Percentiles rank a stretch among this genome's conserved stretches.
Conservation (phyloP, 2,113 vertebrate genomes). For the Balaeniceps rex region DNA sequence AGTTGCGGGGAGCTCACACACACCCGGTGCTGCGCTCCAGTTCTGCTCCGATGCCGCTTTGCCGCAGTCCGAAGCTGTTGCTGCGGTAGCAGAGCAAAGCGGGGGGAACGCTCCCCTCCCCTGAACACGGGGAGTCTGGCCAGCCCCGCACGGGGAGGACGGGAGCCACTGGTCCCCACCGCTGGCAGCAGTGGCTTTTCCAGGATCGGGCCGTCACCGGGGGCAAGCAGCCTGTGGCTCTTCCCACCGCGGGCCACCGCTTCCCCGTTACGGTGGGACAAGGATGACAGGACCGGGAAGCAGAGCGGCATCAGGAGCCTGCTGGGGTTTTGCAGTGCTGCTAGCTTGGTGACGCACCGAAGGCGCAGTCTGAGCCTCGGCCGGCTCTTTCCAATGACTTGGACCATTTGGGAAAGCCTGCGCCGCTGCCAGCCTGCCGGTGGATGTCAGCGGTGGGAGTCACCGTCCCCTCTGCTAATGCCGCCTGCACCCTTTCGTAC, state of each 20-base stretch:
- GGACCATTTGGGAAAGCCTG: background rate
- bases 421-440: too few species aligned
- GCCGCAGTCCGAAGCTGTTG: fast-evolving
- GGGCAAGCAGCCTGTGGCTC: too few species aligned
- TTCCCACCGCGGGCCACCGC: background rate
- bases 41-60: background rate
- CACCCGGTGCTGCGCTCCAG: background rate
- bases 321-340: background rate
- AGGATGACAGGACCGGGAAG: background rate
- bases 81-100: background rate
- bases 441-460: background rate
- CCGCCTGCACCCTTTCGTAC: too few species aligned
- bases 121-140: background rate
- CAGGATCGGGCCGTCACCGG: fast-evolving
- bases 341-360: too few species aligned
- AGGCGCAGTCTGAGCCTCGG: background rate
- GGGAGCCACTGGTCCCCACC: background rate
- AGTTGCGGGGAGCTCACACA: background rate
- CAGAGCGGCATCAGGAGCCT: background rate
- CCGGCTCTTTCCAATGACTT: background rate
- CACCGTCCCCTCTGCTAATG: background rate
- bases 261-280: background rate
- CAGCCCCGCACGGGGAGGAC: fast-evolving
- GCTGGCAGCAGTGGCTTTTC: background rate
- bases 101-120: background rate